Base-by-base conservation (phyloP, 1,140 invertebrate genomes). In the Anastrepha obliqua region DNA sequence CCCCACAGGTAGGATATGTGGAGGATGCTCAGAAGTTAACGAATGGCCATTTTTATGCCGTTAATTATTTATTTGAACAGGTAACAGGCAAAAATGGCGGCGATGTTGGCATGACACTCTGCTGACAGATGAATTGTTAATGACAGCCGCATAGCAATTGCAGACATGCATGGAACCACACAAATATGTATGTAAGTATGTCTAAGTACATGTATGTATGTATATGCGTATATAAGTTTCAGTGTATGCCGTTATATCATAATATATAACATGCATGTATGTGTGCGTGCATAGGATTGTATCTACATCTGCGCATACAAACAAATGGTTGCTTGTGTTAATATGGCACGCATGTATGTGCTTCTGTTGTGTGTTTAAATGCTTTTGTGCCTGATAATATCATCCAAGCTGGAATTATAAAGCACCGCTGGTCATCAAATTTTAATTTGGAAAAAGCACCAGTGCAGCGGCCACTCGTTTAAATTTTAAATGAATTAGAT, bases 21-120 rank as follows among this genome's bases (percentile, higher is more conserved):
- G 15, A n/a, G 42, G 70, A 74, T 47, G 42, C 15, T 74, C 44
- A 74, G 55, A 81, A 81, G 44, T 81, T 81, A 81, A 81, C 44
- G 74, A 55, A 55, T 81, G 47, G 7, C 55, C 44, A 74, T 74
- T 81, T 81, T 81, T 55, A 55, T 55, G n/a, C 74, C 20, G 47
- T 81, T 81, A 81, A 81, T 81, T 81, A 81, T 81, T 81, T 81
- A 81, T 81, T 51, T 81, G 7, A 17, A 81, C 47, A 81, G 74
- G 74, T 81, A 47, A 17, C 74, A 6, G 47, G 74, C 15, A 81
- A 55, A 74, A 81, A 51, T n/a, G 47, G 44, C n/a, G n/a, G 74
- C 17, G n/a, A 5, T 29, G 47, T 55, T 81, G 67, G 39, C 15
- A 5, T 74, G 42, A 42, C 67, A 11, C 42, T 74, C 67, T 39